phyloP scores from a whole-genome alignment of 2,113 vertebrate species.

The Crotalus tigris region DNA sequence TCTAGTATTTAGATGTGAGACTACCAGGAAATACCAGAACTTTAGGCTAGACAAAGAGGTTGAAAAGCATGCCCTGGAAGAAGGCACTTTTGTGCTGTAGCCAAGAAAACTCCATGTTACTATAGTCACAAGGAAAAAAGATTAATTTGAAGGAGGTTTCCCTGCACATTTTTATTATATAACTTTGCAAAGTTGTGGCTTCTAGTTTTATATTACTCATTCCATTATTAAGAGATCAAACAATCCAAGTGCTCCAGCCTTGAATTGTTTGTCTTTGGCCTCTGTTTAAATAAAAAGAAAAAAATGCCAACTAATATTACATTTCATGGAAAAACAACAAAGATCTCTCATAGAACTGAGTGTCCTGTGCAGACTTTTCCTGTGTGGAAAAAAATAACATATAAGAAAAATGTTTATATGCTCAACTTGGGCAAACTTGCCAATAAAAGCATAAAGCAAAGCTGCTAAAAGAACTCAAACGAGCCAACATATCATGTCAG shows the following conservation, averaged over 20 bases:
- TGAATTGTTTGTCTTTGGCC: not conserved
- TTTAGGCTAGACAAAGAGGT: not conserved
- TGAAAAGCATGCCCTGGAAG: not conserved
- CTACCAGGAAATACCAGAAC: not conserved
- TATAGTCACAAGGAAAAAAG: not conserved
- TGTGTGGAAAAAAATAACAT: slow-evolving; percentile 52
- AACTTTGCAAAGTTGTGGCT: not conserved
- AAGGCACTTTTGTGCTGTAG: not conserved
- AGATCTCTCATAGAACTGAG: slow-evolving; percentile 49
- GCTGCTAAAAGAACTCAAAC: slow-evolving; percentile 60
- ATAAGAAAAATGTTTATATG: slow-evolving; percentile 62
- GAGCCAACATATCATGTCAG: slow-evolving; percentile 59
- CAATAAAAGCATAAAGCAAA: slow-evolving; percentile 68
- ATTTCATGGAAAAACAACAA: slow-evolving; percentile 55
- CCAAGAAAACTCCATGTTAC: not conserved
- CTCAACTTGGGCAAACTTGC: slow-evolving; percentile 59
- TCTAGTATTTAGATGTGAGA: not conserved
- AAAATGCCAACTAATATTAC: slow-evolving; percentile 19
- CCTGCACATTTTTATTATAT: not conserved
- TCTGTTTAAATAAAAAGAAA: not conserved
- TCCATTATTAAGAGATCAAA: not conserved
- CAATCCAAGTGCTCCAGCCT: not conserved
- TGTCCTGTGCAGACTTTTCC: slow-evolving; percentile 65
- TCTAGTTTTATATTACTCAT: not conserved
- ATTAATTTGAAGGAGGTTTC: not conserved